Evolutionary conservation across 35 echinoderm and acorn worm genomes (phyloP), one percentile per base, ranked within the genome.

Genomic region (Apostichopus parvimensis): DNA sequence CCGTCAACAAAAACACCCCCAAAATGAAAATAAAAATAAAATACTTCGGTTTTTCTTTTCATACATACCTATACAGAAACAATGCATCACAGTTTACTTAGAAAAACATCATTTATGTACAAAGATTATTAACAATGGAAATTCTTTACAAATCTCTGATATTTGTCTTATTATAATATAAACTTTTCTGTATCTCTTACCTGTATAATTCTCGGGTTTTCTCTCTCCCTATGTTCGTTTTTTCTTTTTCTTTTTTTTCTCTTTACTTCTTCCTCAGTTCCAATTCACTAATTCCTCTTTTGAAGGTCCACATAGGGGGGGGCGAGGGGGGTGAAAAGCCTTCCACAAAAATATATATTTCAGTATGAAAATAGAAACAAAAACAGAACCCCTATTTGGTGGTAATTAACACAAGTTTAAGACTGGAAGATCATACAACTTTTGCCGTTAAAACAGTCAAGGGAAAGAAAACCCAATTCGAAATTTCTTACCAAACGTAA

Each of bases 1-100:
- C 28, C 78, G 4, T 24, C 6, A 45, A 15, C 12, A 45, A 53
- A 84, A 56, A 20, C 21, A 34, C 10, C 22, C 78, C 28, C 28
- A 45, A 80, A 9, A 28, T 84, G 55, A 82, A 82, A 28, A 10
- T 53, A 82, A 78, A 9, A 28, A 28, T 28, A 28, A 28, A 28
- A 28, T 1, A 79, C 23, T n/a, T n/a, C 54, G 54, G 9, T 82
- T 82, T 56, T n/a, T 82, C 55, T 58, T 58, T 18, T 58, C n/a
- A 15, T 84, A 84, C n/a, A 15, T 84, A 84, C 57, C 81, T 84
- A 24, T 84, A 84, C 81, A 84, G 21, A 23, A 53, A 84, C 58
- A 83, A 83, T 56, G 80, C 54, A 18, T 83, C 34, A 80, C 78
- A 25, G 78, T 80, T 84, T 53, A 59, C 57, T 59, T 84, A 59